These are phyloP conservation scores for Eupithecia tripunctaria DNA, from an alignment of 2,888 invertebrate genomes.

Conservation along the genomic window DNA sequence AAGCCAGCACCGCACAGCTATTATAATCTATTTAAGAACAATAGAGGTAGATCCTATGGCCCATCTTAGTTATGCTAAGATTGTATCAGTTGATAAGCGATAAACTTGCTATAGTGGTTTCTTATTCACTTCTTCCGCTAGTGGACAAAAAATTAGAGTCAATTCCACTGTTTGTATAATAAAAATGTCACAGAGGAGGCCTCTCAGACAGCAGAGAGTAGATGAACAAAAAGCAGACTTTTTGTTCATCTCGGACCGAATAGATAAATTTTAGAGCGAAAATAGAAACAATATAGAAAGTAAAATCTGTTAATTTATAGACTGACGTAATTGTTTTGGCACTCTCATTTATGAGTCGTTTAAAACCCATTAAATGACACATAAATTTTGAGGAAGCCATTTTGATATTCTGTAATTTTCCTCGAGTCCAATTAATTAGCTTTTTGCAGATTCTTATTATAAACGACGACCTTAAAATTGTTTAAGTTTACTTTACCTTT, in stretches of 20 bases:
- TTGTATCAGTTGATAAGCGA: too few relatives aligned
- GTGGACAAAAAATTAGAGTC: too few relatives aligned
- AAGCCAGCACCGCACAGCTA: too few relatives aligned
- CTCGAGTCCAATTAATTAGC: slow-evolving; percentile 3
- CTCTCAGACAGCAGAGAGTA: neutral
- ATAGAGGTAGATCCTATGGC: neutral
- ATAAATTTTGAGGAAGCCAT: slow-evolving; percentile 28
- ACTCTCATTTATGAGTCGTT: slow-evolving; percentile 28
- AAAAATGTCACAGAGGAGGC: neutral
- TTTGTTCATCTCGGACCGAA: neutral
- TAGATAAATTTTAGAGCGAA: neutral
- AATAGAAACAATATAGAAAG: neutral
- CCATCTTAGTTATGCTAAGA: too few relatives aligned
- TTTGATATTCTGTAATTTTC: slow-evolving; percentile 30
- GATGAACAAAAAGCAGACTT: too few relatives aligned
- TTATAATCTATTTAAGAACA: too few relatives aligned
- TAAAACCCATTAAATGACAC: slow-evolving; percentile 32
- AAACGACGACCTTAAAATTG: neutral
- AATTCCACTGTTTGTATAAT: too few relatives aligned
- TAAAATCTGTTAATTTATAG: slow-evolving; percentile 8
- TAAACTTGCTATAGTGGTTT: too few relatives aligned
- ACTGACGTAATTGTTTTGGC: slow-evolving; percentile 33
- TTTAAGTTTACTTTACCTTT: too few relatives aligned
- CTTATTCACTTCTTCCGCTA: too few relatives aligned
- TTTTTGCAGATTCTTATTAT: neutral